A percentile compares a stretch with the other conserved stretches of the same genome.
These are phyloP conservation scores for Sipha maydis DNA, from an alignment of 2,888 invertebrate species.

Conservation along the genomic window DNA sequence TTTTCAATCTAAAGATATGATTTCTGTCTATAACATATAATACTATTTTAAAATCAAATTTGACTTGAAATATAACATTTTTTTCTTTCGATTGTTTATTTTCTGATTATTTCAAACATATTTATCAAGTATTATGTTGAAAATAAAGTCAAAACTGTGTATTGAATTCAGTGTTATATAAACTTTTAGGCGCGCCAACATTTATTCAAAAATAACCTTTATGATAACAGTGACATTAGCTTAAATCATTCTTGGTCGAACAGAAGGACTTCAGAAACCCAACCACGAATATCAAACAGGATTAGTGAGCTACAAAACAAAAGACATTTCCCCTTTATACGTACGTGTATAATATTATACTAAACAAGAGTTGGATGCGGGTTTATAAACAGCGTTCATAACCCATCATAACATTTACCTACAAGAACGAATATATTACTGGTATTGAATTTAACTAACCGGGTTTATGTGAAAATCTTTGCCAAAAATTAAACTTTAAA, in stretches of 20 bases:
- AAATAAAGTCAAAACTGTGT: not conserved
- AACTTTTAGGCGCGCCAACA: not conserved
- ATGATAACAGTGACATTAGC: not conserved
- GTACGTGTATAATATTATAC: conserved; percentile 29
- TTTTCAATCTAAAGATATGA: too few species aligned
- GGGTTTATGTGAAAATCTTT: conserved; percentile 13
- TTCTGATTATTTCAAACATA: not conserved
- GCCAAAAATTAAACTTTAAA: not conserved
- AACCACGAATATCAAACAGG: conserved; percentile 55
- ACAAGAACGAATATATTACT: conserved; percentile 35
- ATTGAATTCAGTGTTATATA: not conserved
- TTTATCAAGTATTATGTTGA: not conserved
- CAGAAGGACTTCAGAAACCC: conserved; percentile 18
- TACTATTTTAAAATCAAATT: too few species aligned
- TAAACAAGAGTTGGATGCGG: conserved; percentile 41
- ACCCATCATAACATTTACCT: conserved; percentile 8
- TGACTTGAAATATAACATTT: too few species aligned
- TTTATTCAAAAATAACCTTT: conserved; percentile 12
- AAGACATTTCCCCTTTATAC: conserved; percentile 32
- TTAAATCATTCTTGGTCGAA: conserved; percentile 30
- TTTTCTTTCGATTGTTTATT: too few species aligned
- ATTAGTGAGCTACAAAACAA: conserved; percentile 48
- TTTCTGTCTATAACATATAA: too few species aligned
- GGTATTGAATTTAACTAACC: conserved; percentile 34
- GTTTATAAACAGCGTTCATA: conserved; percentile 28